phyloP scores from a whole-genome alignment of 1,140 invertebrate species.

The Anadara kagoshimensis region DNA sequence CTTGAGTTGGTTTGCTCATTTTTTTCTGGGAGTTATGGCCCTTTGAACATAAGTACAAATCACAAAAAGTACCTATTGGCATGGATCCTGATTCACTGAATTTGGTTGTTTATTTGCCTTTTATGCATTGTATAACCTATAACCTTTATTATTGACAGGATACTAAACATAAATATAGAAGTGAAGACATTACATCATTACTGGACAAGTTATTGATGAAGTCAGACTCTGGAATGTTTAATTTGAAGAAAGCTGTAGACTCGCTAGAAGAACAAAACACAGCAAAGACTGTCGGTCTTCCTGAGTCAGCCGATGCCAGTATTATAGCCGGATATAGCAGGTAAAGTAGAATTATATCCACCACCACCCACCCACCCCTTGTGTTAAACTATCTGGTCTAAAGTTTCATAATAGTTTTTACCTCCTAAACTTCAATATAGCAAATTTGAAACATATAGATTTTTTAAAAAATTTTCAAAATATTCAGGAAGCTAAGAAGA shows the following conservation, averaged over 20 bases:
- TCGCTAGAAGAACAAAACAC: slow-evolving; percentile 55
- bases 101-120: no score
- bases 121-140: slow-evolving; percentile 4
- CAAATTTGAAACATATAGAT: neutral
- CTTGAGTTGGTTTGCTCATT: no score
- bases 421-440: neutral
- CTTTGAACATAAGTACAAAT: no score
- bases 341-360: slow-evolving; percentile 29
- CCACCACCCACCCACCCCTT: neutral
- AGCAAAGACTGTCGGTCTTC: slow-evolving; percentile 56
- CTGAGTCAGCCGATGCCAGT: slow-evolving; percentile 50
- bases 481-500: no score
- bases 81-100: no score
- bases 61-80: no score
- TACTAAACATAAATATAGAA: slow-evolving; percentile 44
- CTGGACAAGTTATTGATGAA: slow-evolving; percentile 44
- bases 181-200: slow-evolving; percentile 37
- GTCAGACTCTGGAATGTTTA: slow-evolving; percentile 39
- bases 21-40: no score
- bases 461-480: no score
- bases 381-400: neutral
- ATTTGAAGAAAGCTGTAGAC: slow-evolving; percentile 59
- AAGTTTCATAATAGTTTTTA: neutral
- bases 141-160: no score
- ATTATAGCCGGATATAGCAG: slow-evolving; percentile 54